Evolutionary conservation across 23 tunicate genomes (phyloP).

Genomic region (Ciona savignyi): DNA sequence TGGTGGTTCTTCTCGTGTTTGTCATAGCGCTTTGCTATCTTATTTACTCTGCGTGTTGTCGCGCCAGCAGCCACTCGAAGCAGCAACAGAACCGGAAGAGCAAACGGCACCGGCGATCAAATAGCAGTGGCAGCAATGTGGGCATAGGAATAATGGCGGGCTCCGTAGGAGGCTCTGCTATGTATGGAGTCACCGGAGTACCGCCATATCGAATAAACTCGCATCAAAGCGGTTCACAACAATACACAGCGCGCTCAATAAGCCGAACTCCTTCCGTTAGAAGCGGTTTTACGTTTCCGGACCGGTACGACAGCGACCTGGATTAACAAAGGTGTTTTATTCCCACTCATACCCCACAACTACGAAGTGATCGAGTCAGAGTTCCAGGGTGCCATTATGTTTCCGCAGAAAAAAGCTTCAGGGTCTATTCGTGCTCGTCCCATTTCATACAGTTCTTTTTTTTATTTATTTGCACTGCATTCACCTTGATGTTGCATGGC

Average conservation of each 20-base stretch:
- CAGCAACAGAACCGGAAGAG: neutral
- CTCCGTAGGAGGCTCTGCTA: constrained; percentile 28
- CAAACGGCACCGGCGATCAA: constrained; percentile 22
- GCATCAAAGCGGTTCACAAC: neutral
- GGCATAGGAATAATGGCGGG: constrained; percentile 60
- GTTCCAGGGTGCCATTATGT: no score
- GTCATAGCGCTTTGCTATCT: constrained; percentile 59
- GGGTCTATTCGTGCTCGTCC: neutral
- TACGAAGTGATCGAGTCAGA: no score
- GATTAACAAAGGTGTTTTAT: no score
- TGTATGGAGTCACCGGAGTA: constrained; percentile 30
- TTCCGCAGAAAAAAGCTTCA: no score
- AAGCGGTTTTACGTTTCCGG: constrained; percentile 47
- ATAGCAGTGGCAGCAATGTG: constrained; percentile 64
- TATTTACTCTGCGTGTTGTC: constrained; percentile 33
- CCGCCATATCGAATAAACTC: constrained; percentile 35
- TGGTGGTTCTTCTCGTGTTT: constrained; percentile 46
- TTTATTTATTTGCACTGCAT: neutral
- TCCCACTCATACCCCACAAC: no score
- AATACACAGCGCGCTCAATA: constrained; percentile 1
- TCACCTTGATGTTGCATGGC: neutral
- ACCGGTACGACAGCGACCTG: constrained; percentile 46
- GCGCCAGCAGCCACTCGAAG: constrained; percentile 10
- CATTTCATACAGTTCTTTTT: neutral
- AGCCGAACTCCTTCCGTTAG: constrained; percentile 51